A percentile compares a stretch with the other conserved stretches of the same genome.
phyloP scores from a whole-genome alignment of 2,113 vertebrate species.

The Sakesphorus luctuosus region DNA sequence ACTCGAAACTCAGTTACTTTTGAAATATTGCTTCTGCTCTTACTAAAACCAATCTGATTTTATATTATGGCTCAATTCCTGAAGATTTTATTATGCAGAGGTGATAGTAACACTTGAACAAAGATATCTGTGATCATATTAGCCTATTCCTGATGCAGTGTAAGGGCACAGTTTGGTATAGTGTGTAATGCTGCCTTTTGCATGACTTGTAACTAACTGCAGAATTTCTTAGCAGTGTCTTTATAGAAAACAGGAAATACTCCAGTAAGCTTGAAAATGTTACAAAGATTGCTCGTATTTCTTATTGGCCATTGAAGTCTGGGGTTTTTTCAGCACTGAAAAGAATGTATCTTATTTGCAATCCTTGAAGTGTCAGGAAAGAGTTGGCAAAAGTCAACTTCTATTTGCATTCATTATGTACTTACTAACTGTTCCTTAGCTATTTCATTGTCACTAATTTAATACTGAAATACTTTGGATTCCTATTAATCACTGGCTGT shows the following conservation, averaged over 20 bases:
- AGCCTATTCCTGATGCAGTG: neutral
- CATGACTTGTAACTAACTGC: neutral
- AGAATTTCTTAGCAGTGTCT: neutral
- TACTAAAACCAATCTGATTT: neutral
- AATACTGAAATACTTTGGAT: neutral
- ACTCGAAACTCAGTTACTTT: neutral
- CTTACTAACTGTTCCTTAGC: neutral
- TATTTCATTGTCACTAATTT: neutral
- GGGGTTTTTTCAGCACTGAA: neutral
- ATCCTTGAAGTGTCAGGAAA: neutral
- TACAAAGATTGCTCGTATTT: neutral
- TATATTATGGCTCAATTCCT: neutral
- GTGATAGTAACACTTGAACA: neutral
- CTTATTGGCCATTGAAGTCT: neutral
- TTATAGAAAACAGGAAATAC: neutral
- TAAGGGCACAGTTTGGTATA: neutral
- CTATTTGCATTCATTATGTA: neutral
- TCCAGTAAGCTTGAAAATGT: neutral
- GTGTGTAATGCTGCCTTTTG: neutral
- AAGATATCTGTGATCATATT: neutral
- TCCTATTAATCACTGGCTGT: neutral
- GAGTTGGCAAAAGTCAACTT: neutral
- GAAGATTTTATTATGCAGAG: neutral
- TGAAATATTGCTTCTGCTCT: neutral
- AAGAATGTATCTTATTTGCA: neutral